Evolutionary conservation across 2,797 vertebrate genomes (phyloP).

Genomic region (Hozukius guyotensis): DNA sequence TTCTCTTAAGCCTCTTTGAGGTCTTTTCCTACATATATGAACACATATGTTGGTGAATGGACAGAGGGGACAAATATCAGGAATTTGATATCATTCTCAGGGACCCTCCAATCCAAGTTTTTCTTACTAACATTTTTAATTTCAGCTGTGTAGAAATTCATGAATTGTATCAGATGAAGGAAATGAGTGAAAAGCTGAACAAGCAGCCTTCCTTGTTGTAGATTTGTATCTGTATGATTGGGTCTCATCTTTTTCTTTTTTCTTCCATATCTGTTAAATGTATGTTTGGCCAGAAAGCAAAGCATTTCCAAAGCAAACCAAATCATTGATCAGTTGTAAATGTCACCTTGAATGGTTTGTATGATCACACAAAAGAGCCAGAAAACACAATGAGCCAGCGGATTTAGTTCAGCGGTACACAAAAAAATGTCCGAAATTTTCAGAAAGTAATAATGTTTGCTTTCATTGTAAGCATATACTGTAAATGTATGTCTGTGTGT

Average conservation of each 20-base stretch:
- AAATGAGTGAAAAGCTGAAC: background rate
- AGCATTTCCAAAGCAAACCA: slow-evolving; percentile 21
- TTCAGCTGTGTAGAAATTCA: background rate
- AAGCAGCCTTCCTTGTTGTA: background rate
- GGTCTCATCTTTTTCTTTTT: slow-evolving; percentile 1
- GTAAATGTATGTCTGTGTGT: background rate
- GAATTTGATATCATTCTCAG: background rate
- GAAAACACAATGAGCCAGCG: slow-evolving; percentile 1
- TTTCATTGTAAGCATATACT: background rate
- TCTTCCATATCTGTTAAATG: background rate
- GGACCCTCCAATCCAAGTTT: background rate
- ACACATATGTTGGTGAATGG: background rate
- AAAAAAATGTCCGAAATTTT: rapidly evolving
- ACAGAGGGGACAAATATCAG: background rate
- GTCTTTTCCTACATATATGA: background rate
- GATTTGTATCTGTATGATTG: background rate
- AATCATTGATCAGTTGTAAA: slow-evolving; percentile 38
- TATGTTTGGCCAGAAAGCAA: background rate
- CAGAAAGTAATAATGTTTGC: background rate
- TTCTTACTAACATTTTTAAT: background rate
- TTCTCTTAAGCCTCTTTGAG: background rate
- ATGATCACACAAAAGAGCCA: background rate
- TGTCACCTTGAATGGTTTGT: slow-evolving; percentile 38
- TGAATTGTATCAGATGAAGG: background rate
- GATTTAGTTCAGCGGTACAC: background rate